Evolutionary conservation across 2,113 vertebrate genomes (phyloP), one percentile per base, ranked within the genome.

Genomic region (Peromyscus polionotus): DNA sequence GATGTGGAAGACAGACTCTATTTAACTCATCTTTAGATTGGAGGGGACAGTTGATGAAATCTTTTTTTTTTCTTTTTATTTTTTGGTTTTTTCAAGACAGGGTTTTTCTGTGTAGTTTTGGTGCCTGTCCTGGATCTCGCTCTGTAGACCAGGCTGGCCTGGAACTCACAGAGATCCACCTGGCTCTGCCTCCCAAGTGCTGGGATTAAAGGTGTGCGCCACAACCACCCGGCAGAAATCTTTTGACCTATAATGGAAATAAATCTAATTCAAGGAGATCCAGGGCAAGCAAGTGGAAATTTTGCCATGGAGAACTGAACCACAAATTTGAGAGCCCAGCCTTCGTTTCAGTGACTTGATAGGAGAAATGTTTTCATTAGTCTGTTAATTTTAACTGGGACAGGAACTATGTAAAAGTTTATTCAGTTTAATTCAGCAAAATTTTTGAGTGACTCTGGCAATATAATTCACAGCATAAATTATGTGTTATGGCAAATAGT

Each of bases 231-330:
- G 45, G 1, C 45, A 48, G 39, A 65, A 88, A 54, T 83, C 26
- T 76, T 96, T 48, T 70, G 8, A 24, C 42, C 79, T 88, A 28
- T 91, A 28, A 16, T 22, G 63, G 54, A 91, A 96, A 68, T 6
- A 95, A 59, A 87, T 90, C 0, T 90, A 61, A 91, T 68, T 88
- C 5, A 61, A 28, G 84, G 57, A 96, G 95, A 96, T 90, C 16
- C 5, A 93, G 24, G 42, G 1, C 45, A 90, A 90, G 11, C 90
- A 1, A 7, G 31, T 80, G 48, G 17, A 84, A 13, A 94, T 33
- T 88, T 72, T 93, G 76, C 17, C 67, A 42, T 85, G 11, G 20
- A 93, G 70, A 93, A 79, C 72, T 93, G 61, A 33, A 33, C 42
- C 79, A 89, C 20, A 84, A 48, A 79, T 92, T 75, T 51, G 20